Base-by-base conservation (phyloP, 2,888 invertebrate species). In the Scaptomyza parva region DNA sequence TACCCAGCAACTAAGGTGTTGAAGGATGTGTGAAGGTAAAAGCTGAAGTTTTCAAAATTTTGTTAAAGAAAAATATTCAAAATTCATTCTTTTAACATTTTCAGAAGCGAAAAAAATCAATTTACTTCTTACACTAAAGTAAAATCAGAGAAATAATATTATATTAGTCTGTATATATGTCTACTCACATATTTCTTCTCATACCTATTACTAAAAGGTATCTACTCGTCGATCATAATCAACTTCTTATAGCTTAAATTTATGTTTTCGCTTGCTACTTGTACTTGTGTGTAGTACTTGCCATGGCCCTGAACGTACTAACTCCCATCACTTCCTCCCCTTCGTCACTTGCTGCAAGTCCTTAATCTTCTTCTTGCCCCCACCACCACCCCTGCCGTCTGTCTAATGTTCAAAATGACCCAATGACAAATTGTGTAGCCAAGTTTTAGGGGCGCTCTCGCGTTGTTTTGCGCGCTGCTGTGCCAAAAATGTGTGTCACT, bases 381-480 rank as follows among this genome's bases (percentile, higher is more conserved):
- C 8, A 4, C 8, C 8, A 4, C 8, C 6, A 7, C 26, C 35
- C 45, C 40, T 12, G 37, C 48, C 33, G 30, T 35, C 57, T 58
- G 61, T 60, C 80, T 70, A 76, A 74, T 77, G 75, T 77, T 65
- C 68, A 60, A 78, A 81, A 67, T 84, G 85, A 81, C 85, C 80
- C 78, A 78, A 66, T 81, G 80, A 81, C 85, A 81, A 81, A 81
- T 81, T 72, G 78, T 75, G 60, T 58, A 65, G 72, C 71, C 83
- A 83, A 79, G 57, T 78, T 78, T 69, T 57, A n/a, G n/a, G 60
- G 70, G 41, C 44, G 66, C 37, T 48, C 35, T 45, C 28, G 44
- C 33, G 45, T 57, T 69, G 60, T 65, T 65, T 61, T 66, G 66
- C 47, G 30, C 43, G 30, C 43, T 44, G 39, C 65, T 37, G 37